Evolutionary conservation across 2,113 vertebrate species (phyloP).

Genomic region (Eretmochelys imbricata): DNA sequence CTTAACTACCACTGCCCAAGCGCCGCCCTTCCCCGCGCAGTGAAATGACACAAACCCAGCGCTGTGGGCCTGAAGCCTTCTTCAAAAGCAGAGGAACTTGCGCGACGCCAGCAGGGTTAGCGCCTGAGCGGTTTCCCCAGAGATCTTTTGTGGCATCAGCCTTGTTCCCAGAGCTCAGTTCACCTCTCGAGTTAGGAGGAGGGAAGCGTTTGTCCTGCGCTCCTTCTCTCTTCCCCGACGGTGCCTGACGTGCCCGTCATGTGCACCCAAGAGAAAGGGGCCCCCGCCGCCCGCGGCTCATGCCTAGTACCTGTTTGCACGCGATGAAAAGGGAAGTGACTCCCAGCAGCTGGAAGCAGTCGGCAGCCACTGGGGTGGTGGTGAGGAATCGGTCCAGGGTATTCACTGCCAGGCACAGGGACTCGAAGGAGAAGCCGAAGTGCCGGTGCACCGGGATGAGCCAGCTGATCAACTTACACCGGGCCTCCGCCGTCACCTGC

Average conservation of each 20-base stretch:
- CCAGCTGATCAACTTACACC: constrained; percentile 94
- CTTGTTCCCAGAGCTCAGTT: not conserved
- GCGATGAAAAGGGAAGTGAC: constrained; percentile 91
- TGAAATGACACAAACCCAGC: no score
- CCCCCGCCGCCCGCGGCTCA: not conserved
- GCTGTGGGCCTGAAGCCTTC: no score
- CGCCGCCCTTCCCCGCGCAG: no score
- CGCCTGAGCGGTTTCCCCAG: not conserved
- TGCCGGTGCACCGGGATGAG: constrained; percentile 89
- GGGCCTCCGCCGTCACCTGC: constrained; percentile 89
- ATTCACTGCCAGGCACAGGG: constrained; percentile 90
- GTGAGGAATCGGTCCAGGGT: constrained; percentile 92
- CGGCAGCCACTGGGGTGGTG: constrained; percentile 89
- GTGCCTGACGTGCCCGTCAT: no score
- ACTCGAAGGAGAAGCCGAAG: constrained; percentile 90
- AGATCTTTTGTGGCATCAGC: not conserved
- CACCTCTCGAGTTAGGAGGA: no score
- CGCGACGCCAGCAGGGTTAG: not conserved
- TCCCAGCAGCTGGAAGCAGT: constrained; percentile 96
- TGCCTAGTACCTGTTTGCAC: constrained; percentile 88
- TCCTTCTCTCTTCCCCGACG: no score
- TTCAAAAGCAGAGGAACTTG: no score
- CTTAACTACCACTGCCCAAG: no score
- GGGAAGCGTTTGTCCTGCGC: no score
- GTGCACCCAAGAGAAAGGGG: not conserved